Evolutionary conservation across 1,140 invertebrate genomes (phyloP), one percentile per base, ranked within the genome.

Genomic region (Mizuhopecten yessoensis): DNA sequence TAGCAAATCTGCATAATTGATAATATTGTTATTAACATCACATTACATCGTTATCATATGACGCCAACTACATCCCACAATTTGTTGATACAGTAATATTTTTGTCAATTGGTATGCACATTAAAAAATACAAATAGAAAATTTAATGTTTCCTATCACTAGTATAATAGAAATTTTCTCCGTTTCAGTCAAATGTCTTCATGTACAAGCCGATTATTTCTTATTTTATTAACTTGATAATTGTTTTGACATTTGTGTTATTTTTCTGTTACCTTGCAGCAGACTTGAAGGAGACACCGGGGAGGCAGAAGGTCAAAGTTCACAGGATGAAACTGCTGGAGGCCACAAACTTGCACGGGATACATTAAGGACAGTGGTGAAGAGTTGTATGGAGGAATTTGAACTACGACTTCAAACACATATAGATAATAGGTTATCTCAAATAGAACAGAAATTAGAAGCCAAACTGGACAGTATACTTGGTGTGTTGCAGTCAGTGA

Each of bases 391-490:
- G 23, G 57, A 29, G 17, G 57, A 75, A n/a, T 75, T 75, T 75
- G 57, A 75, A 75, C 57, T 75, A 0, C 57, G 57, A 75, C 57
- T 75, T 7, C 57, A 75, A n/a, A 75, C 15, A 5, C 57, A 75
- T 29, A 29, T 75, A 29, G 57, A 75, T 29, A 29, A n/a, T 9
- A 75, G 57, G 29, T 29, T 75, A 5, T 75, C 57, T 75, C 57
- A 29, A 75, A 75, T 75, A 29, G 57, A 75, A n/a, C 57, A n/a
- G 57, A 75, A 75, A 75, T n/a, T 75, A n/a, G n/a, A 75, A 29
- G 57, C 2, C 17, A 75, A 75, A 75, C 57, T 75, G 7, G 57
- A 75, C n/a, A 75, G n/a, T 3, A 75, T 75, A 75, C n/a, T 29
- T 5, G 23, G 29, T 5, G 57, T 75, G 57, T 29, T 75, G 11